Evolutionary conservation across 1,140 invertebrate genomes (phyloP).

Genomic region (Papilio glaucus): DNA sequence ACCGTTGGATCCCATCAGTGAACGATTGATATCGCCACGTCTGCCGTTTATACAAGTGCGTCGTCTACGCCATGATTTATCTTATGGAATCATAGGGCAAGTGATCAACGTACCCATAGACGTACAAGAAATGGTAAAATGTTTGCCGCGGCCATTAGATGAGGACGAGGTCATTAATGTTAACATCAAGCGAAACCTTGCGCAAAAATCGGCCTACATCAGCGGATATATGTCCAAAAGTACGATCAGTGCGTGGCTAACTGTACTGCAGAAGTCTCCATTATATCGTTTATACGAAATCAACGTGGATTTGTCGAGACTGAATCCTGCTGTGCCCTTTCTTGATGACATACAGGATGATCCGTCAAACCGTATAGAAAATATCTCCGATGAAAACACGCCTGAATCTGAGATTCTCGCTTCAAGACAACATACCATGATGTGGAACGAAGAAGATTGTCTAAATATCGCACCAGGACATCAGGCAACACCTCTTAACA

Average conservation of each 20-base stretch:
- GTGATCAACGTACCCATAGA: constrained; percentile 70
- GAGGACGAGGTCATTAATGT: constrained; percentile 65
- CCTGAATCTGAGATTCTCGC: constrained; percentile 51
- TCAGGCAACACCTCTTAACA: constrained; percentile 42
- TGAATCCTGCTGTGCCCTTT: constrained; percentile 41
- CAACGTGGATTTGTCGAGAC: constrained; percentile 52
- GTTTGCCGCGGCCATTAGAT: constrained; percentile 61
- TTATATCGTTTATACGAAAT: constrained; percentile 55
- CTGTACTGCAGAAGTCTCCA: constrained; percentile 47
- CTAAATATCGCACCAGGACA: constrained; percentile 51
- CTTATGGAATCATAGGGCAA: constrained; percentile 66
- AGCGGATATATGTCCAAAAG: constrained; percentile 48
- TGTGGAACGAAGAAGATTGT: constrained; percentile 59
- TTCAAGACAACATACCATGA: constrained; percentile 51
- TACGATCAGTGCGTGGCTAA: constrained; percentile 47
- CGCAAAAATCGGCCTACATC: constrained; percentile 48
- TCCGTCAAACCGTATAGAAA: constrained; percentile 47
- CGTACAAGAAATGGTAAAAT: constrained; percentile 64
- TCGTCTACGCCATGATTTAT: constrained; percentile 60
- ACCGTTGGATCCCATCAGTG: constrained; percentile 61
- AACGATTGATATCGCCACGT: constrained; percentile 65
- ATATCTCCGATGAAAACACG: constrained; percentile 44
- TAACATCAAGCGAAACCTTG: constrained; percentile 48
- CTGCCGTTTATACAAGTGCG: constrained; percentile 71
- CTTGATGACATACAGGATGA: constrained; percentile 46